phyloP scores from a whole-genome alignment of 1,140 invertebrate species.

The Ladona fulva region DNA sequence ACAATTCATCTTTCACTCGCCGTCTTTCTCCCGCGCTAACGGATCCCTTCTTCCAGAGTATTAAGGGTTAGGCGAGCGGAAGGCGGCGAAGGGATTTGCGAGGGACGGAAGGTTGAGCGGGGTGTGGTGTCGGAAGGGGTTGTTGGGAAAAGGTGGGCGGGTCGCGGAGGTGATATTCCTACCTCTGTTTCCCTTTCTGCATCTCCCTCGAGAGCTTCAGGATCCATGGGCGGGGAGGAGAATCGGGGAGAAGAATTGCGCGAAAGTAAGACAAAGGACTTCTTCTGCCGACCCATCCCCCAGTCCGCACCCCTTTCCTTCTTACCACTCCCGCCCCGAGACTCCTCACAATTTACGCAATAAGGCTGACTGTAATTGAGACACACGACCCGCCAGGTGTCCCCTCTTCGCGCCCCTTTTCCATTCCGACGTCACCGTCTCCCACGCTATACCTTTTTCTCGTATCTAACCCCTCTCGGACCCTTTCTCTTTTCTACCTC shows the following conservation, averaged over 20 bases:
- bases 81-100: no score
- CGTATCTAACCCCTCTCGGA: background rate
- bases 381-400: conserved; percentile 5
- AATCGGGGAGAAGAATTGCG: background rate
- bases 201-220: no score
- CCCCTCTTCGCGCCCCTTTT: background rate
- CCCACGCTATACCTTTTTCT: background rate
- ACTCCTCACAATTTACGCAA: conserved; percentile 5
- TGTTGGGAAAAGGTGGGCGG: no score
- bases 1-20: no score
- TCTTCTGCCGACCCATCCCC: background rate
- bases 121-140: no score
- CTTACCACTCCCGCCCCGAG: background rate
- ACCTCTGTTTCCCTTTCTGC: no score
- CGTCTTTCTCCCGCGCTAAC: no score
- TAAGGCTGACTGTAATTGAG: conserved; percentile 4
- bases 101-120: no score
- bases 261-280: background rate
- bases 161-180: no score
- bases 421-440: background rate
- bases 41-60: no score
- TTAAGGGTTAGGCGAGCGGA: no score
- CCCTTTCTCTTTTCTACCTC: background rate
- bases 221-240: background rate
- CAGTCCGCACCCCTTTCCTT: background rate